Evolutionary conservation across 1,140 invertebrate genomes (phyloP), one percentile per base, ranked within the genome.

Genomic region (Drosophila insularis): DNA sequence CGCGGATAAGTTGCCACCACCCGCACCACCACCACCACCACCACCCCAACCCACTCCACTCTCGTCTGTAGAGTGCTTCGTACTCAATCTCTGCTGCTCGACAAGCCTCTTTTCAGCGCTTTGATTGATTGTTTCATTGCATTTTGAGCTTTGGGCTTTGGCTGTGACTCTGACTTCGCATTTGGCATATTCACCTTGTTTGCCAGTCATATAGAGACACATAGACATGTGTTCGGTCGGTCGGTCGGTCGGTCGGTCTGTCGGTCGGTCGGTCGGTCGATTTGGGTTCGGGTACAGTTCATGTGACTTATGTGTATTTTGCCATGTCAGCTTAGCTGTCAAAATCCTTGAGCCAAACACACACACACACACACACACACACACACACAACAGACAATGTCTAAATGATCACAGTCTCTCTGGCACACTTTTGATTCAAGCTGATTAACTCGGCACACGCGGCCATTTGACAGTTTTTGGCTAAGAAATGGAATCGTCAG

Each of bases 121-220:
- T 80, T 87, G 84, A 87, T 87, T 89, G 84, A 87, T 87, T 87
- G 80, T 87, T 87, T 87, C 84, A 87, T 87, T 84, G 84, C 84
- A 74, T 89, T 76, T 80, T 64, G 67, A 35, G 32, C 72, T 70
- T 85, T 63, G 65, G 73, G 73, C 59, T 75, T 74, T 35, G 32
- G 55, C 55, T 13, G 11, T 35, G 32, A 10, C 35, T 37, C 35
- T n/a, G 32, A 21, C 55, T 35, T 37, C 56, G 56, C 31, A 31
- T 59, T 37, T 79, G 82, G 69, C 82, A 80, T 78, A 82, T 82
- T 70, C 84, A 82, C 70, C 84, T 77, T 66, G 78, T 65, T 71
- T 37, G 71, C 60, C 68, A 61, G 70, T 80, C 77, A 70, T 65
- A 70, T 11, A 65, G 56, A 74, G 63, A 60, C 63, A 77, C 63